Evolutionary conservation across 2,113 vertebrate species (phyloP).

Genomic region (Zosterops japonicus): DNA sequence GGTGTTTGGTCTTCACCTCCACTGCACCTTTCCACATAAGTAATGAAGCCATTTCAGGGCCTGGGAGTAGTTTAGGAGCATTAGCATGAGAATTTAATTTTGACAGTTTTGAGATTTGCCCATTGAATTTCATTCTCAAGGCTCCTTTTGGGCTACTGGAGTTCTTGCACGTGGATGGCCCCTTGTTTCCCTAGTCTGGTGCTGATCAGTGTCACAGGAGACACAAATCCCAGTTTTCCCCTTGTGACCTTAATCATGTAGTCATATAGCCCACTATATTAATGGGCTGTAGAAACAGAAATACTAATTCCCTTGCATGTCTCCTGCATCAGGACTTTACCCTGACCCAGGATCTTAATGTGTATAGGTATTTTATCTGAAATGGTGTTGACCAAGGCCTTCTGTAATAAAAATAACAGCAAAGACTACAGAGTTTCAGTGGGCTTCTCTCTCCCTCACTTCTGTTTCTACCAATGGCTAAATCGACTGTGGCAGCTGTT

Average conservation of each 20-base stretch:
- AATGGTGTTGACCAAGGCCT: not conserved
- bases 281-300: not conserved
- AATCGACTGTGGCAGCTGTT: not conserved
- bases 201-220: not conserved
- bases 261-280: not conserved
- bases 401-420: not conserved
- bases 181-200: not conserved
- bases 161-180: rapidly evolving
- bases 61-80: not conserved
- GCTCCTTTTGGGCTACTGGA: not conserved
- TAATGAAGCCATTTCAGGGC: not conserved
- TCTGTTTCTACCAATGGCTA: not conserved
- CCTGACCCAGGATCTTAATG: not conserved
- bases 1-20: not conserved
- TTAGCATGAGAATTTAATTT: not conserved
- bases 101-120: not conserved
- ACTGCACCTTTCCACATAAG: not conserved
- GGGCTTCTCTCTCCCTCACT: not conserved
- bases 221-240: not conserved
- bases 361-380: not conserved
- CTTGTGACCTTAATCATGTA: not conserved
- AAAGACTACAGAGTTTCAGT: not conserved
- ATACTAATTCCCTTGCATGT: not conserved
- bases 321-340: not conserved
- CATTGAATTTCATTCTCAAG: not conserved